Base-by-base conservation (phyloP, 1,140 invertebrate species). In the Musca domestica region DNA sequence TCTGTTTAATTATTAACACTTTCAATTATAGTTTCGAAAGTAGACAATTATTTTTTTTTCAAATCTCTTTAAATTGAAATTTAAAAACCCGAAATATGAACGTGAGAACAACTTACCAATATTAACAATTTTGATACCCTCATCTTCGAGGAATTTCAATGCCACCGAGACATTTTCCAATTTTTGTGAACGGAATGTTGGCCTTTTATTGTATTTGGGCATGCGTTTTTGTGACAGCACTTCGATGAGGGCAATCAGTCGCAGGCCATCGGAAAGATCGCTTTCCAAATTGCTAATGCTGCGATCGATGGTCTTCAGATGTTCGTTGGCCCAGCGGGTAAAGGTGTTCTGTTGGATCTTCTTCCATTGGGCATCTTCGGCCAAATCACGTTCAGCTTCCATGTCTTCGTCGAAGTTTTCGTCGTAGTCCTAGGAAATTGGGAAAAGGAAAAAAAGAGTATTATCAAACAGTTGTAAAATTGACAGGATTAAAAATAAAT, bases 331-430 rank as follows among this genome's bases (percentile, higher is more conserved):
- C 95, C 95, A 97, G 75, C 95, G 86, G 52, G 95, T 95, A 78
- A 97, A 97, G 25, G 95, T 97, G 78, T 97, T 97, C 83, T 96
- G 94, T 83, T 97, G 95, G 70, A 97, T 97, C 72, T 91, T 86
- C 83, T 95, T 96, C 94, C 94, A 96, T 78, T 92, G 90, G 58
- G 94, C 94, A 85, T 96, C 94, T 78, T 95, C 94, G 72, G 92
- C 92, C 73, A 95, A 85, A 77, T 95, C 93, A 74, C 92, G 87
- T 83, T 92, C 90, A 68, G 89, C 87, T 78, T 90, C 89, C 76
- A 89, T 89, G 87, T 91, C 91, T 78, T 91, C 90, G 86, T 91
- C 91, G 23, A 80, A 80, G 68, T 80, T 80, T 80, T 90, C 89
- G 76, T 87, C 86, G 79, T 81, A 81, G 64, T 81, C 76, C 72